Percentiles rank a stretch among this genome's conserved stretches.
Conservation (phyloP, 2,113 vertebrate genomes). For the Aspidoscelis tigris region DNA sequence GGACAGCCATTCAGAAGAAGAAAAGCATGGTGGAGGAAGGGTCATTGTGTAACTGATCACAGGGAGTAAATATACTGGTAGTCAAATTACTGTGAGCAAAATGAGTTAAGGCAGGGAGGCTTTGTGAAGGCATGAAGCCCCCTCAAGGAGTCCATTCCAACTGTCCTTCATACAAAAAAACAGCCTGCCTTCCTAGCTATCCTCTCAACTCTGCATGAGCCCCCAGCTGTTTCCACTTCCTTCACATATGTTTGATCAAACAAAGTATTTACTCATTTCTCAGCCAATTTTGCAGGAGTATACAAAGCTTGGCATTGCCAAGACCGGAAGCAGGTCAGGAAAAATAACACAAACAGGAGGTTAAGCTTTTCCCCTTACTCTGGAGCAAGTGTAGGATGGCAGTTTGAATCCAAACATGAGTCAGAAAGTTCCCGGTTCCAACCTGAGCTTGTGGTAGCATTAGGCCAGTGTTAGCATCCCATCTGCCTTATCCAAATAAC, state of each 20-base stretch:
- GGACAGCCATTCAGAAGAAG: conserved; percentile 44
- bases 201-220: conserved; percentile 44
- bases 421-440: background rate
- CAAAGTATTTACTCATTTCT: conserved; percentile 72
- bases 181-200: conserved; percentile 48
- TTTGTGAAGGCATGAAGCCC: conserved; percentile 18
- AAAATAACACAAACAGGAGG: conserved; percentile 42
- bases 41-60: conserved; percentile 34
- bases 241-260: conserved; percentile 68
- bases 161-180: conserved; percentile 61
- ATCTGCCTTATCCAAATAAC: background rate
- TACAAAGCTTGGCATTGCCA: conserved; percentile 30
- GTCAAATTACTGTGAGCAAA: conserved; percentile 46
- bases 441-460: background rate
- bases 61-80: conserved; percentile 44
- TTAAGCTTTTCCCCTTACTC: conserved; percentile 1
- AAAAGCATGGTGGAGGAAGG: conserved; percentile 29
- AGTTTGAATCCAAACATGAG: background rate
- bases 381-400: background rate
- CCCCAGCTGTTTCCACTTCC: conserved; percentile 81
- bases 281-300: conserved; percentile 64
- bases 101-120: conserved; percentile 43
- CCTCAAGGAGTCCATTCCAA: conserved; percentile 48
- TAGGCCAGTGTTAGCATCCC: background rate
- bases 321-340: conserved; percentile 43